These are phyloP conservation scores for Craterocephalus amniculus DNA, from an alignment of 2,797 vertebrate genomes.

Conservation along the genomic window DNA sequence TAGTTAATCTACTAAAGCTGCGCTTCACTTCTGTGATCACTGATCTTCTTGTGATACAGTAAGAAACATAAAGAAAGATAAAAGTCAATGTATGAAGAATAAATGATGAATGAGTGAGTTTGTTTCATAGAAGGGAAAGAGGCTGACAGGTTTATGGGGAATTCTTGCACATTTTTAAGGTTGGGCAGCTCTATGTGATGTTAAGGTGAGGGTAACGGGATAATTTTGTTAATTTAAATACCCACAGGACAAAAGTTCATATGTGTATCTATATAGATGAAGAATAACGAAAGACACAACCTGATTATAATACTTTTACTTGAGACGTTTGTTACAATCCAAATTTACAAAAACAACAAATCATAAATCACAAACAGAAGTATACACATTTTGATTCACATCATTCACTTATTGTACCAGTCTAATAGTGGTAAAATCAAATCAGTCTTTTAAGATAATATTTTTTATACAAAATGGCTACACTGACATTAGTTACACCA, in stretches of 20 bases:
- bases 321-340: constrained; percentile 22
- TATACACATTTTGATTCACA: constrained; percentile 14
- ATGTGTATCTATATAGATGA: not conserved
- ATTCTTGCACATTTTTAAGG: not conserved
- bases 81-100: constrained; percentile 2
- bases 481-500: constrained; percentile 20
- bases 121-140: not conserved
- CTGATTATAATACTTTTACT: constrained; percentile 42
- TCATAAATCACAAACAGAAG: constrained; percentile 4
- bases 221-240: too few relatives aligned
- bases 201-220: too few relatives aligned
- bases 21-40: constrained; percentile 36
- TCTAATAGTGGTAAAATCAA: constrained; percentile 15
- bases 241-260: not conserved
- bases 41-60: constrained; percentile 24
- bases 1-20: constrained; percentile 49
- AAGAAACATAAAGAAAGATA: not conserved
- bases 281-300: not conserved
- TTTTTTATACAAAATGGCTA: constrained; percentile 22
- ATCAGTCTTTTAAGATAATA: not conserved
- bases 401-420: not conserved
- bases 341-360: constrained; percentile 31
- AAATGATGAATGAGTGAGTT: not conserved
- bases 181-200: not conserved
- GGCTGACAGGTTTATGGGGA: not conserved